Base-by-base conservation (phyloP, 2,888 invertebrate species). In the Tortrix viridana region DNA sequence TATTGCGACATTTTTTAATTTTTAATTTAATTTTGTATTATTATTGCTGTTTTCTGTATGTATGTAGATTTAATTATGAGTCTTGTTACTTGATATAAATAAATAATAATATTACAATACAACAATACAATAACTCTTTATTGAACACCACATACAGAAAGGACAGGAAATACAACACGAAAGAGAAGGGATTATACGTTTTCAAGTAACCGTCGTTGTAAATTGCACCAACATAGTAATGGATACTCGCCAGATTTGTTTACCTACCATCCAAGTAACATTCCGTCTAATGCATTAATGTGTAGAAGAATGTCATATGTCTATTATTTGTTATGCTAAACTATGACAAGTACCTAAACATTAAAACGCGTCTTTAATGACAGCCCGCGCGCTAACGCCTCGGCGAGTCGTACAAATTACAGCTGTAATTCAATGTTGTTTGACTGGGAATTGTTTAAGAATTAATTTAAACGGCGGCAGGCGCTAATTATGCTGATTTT, bases 261-360 rank as follows among this genome's bases (percentile, higher is more conserved):
- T 63, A 59, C 48, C 62, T 67, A 48, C 53, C 65, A 32, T 32
- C 32, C 12, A 12, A 70, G 69, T 68, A 71, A 71, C 68, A 74
- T 71, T 70, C 68, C 71, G 67, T 66, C 63, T 66, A 65, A 65
- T 49, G 57, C 65, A 61, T 65, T 63, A 62, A 66, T 56, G 44
- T 65, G 61, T 67, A 69, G 70, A 81, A 79, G 81, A 84, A 86
- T 84, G 84, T 80, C 66, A 74, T 74, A 70, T 74, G 79, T 73
- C 85, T 90, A 80, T 89, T 82, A 90, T 89, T 89, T 89, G 88
- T 73, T 89, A 89, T 90, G 89, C 85, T 81, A 90, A 90, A 81
- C 75, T 74, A 66, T 74, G 73, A 74, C 74, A 77, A 76, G 74
- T 65, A n/a, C n/a, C n/a, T n/a, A 65, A 69, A 66, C 80, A 80